phyloP scores from a whole-genome alignment of 2,113 vertebrate species.

The Nannospalax galili region DNA sequence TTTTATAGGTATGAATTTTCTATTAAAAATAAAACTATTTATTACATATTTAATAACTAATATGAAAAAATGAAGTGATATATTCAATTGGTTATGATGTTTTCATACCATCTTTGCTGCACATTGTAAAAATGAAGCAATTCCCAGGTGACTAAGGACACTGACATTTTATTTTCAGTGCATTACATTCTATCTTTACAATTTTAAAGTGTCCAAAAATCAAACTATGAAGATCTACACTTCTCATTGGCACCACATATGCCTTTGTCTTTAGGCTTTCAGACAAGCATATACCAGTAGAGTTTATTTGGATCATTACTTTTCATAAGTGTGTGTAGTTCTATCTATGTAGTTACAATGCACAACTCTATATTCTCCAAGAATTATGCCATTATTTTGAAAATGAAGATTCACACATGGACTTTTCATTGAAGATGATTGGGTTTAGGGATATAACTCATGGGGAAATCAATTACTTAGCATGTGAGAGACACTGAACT shows the following conservation, averaged over 20 bases:
- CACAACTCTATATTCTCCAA: not conserved
- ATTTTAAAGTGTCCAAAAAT: slow-evolving; percentile 76
- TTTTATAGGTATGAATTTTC: not conserved
- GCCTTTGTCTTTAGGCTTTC: slow-evolving; percentile 17
- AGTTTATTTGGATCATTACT: slow-evolving; percentile 35
- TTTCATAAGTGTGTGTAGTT: not conserved
- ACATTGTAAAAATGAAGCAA: slow-evolving; percentile 62
- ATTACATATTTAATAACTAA: slow-evolving; percentile 1
- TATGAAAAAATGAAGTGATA: slow-evolving; percentile 14
- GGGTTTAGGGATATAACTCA: not conserved
- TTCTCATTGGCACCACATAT: slow-evolving; percentile 30
- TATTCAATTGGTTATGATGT: slow-evolving; percentile 41
- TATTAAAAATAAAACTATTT: slow-evolving; percentile 33
- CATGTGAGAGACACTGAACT: not conserved
- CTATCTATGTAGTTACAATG: not conserved
- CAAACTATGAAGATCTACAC: slow-evolving; percentile 61
- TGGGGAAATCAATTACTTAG: not conserved
- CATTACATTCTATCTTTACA: slow-evolving; percentile 66
- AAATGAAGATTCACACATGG: slow-evolving; percentile 4
- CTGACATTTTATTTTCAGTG: slow-evolving; percentile 70
- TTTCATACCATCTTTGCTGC: slow-evolving; percentile 55
- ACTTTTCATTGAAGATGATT: not conserved
- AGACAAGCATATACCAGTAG: slow-evolving; percentile 56
- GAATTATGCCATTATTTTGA: slow-evolving; percentile 6
- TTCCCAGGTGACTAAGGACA: slow-evolving; percentile 47